These are phyloP conservation scores for Polymixis flavicincta DNA, from an alignment of 2,888 invertebrate genomes.

Conservation along the genomic window DNA sequence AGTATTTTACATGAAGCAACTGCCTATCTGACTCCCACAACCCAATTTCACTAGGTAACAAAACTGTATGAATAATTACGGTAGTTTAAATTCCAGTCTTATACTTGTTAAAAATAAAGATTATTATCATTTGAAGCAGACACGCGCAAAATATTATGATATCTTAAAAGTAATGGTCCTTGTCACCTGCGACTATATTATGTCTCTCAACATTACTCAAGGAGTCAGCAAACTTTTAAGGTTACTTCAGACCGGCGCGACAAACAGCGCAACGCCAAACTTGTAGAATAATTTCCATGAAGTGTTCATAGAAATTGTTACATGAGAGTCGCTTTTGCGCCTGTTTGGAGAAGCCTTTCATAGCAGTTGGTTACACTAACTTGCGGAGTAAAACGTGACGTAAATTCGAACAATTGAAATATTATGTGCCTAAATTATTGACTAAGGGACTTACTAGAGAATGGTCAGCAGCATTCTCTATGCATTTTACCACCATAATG, in stretches of 20 bases:
- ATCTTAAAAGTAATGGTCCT: conserved; percentile 2
- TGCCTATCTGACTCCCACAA: no score
- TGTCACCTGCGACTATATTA: conserved; percentile 12
- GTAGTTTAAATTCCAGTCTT: neutral
- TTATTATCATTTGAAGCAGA: neutral
- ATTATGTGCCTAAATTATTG: no score
- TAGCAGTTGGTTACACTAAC: neutral
- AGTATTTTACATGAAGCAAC: no score
- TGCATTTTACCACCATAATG: no score
- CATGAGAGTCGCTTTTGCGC: no score
- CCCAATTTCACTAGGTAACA: neutral
- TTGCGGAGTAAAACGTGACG: neutral
- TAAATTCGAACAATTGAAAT: neutral
- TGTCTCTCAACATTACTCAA: neutral
- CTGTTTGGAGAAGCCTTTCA: no score
- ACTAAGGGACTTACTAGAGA: no score
- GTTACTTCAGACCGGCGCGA: no score
- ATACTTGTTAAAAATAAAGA: neutral
- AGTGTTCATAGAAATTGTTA: no score
- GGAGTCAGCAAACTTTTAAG: neutral
- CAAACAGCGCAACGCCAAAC: no score
- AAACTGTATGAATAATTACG: neutral
- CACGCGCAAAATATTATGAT: neutral
- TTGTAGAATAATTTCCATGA: no score
- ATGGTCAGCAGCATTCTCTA: no score